Percentiles rank a stretch among this genome's conserved stretches.
phyloP scores from a whole-genome alignment of 1,140 invertebrate genomes.

The Nilaparvata lugens region DNA sequence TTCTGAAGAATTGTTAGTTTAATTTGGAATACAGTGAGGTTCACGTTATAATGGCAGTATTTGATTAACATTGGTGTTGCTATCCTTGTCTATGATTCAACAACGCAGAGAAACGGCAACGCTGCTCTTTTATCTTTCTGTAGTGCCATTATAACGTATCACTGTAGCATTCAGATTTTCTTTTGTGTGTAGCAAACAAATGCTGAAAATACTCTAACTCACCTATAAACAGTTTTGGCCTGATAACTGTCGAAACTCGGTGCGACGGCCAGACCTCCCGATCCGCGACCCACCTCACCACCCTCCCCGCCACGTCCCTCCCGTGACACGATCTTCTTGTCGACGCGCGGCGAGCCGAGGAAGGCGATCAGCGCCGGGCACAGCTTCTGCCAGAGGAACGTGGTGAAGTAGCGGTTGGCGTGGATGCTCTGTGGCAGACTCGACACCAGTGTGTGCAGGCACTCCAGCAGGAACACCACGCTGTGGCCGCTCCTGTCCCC shows the following conservation, averaged over 20 bases:
- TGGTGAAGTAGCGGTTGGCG: slow-evolving; percentile 71
- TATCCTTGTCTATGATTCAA: too few species aligned
- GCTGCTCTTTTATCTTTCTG: too few species aligned
- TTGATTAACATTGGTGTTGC: too few species aligned
- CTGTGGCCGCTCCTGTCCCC: slow-evolving; percentile 13
- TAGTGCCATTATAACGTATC: too few species aligned
- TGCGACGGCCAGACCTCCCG: slow-evolving; percentile 57
- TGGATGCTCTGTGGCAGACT: slow-evolving; percentile 72
- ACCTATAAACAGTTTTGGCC: slow-evolving; percentile 81
- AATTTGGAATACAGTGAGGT: background rate
- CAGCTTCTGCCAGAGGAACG: slow-evolving; percentile 84
- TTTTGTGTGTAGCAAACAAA: background rate
- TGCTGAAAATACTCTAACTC: slow-evolving; percentile 28
- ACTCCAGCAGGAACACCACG: slow-evolving; percentile 68
- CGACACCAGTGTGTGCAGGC: slow-evolving; percentile 71
- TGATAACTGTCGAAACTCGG: slow-evolving; percentile 67
- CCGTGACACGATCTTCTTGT: slow-evolving; percentile 58
- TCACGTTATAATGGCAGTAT: too few species aligned
- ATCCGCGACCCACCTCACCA: slow-evolving; percentile 49
- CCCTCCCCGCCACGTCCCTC: slow-evolving; percentile 41
- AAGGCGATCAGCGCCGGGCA: slow-evolving; percentile 81
- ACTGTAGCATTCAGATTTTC: background rate
- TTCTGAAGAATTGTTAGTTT: too few species aligned
- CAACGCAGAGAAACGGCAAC: too few species aligned
- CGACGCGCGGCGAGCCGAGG: slow-evolving; percentile 66